Evolutionary conservation across 92 coral and sea anemone species (phyloP).

Genomic region (Bergia sp.): DNA sequence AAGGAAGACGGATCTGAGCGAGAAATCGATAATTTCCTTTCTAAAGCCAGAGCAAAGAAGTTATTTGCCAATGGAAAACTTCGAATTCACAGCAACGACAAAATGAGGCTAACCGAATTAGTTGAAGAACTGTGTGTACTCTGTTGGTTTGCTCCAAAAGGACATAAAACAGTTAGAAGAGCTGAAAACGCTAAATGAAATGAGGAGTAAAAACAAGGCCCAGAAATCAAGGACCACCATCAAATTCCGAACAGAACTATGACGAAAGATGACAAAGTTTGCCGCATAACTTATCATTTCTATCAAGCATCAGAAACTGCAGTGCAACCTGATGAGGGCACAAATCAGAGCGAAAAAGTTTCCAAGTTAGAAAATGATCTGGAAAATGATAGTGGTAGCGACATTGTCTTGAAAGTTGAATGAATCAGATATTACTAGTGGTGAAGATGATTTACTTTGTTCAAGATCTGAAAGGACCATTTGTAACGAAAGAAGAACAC

Average conservation of each 20-base stretch:
- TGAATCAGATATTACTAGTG: background rate
- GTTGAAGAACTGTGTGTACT: conserved; percentile 41
- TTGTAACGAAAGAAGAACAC: too few relatives aligned
- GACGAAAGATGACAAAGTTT: background rate
- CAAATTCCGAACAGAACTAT: background rate
- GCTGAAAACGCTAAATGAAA: conserved; percentile 1
- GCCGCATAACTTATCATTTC: too few relatives aligned
- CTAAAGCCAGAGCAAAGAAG: conserved; percentile 56
- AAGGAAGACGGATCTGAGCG: conserved; percentile 43
- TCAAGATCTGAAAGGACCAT: too few relatives aligned
- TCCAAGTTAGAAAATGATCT: background rate
- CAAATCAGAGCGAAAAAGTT: background rate
- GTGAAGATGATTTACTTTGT: too few relatives aligned
- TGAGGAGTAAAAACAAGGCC: background rate
- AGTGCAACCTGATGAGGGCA: background rate
- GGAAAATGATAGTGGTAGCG: background rate
- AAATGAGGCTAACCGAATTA: conserved; percentile 41
- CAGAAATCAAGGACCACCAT: background rate
- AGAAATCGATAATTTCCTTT: conserved; percentile 50
- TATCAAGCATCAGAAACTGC: too few relatives aligned
- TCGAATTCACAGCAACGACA: conserved; percentile 23
- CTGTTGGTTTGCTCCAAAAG: conserved; percentile 34
- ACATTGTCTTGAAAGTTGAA: background rate
- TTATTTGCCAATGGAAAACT: conserved; percentile 42
- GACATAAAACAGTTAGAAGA: conserved; percentile 35